These are phyloP conservation scores for Ormyrus thymus DNA, from an alignment of 2,888 invertebrate species.

Conservation along the genomic window DNA sequence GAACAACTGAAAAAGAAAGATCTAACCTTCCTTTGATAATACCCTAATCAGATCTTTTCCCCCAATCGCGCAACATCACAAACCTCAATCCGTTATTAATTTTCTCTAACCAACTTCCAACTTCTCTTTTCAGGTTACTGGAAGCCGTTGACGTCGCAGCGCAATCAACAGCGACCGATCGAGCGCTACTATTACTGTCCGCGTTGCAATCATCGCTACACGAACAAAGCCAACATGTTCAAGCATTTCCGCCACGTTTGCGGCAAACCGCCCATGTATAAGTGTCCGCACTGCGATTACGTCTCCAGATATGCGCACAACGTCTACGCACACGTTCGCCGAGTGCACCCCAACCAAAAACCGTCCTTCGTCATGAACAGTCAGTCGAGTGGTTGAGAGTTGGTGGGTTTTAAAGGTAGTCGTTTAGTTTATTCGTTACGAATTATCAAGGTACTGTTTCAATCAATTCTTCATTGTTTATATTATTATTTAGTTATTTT, in stretches of 20 bases:
- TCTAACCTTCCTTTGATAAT: no score
- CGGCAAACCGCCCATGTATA: slow-evolving; percentile 68
- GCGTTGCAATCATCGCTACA: slow-evolving; percentile 66
- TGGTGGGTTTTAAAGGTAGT: no score
- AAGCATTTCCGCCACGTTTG: slow-evolving; percentile 68
- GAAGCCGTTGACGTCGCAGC: neutral
- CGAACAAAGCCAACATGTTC: slow-evolving; percentile 66
- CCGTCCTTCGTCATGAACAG: slow-evolving; percentile 41
- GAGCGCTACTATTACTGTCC: slow-evolving; percentile 60
- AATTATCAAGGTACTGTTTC: no score
- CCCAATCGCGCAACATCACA: no score
- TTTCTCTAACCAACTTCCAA: slow-evolving; percentile 8
- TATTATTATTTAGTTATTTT: no score
- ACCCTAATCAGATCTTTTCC: no score
- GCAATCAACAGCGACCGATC: neutral
- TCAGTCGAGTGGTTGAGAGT: no score
- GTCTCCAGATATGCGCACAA: slow-evolving; percentile 66
- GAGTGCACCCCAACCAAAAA: slow-evolving; percentile 60
- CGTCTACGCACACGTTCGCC: slow-evolving; percentile 66
- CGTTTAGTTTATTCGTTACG: no score
- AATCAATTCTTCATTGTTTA: no score
- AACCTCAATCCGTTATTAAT: no score
- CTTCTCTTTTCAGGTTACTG: slow-evolving; percentile 46
- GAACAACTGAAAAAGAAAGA: no score
- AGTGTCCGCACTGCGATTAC: slow-evolving; percentile 70